phyloP scores from a whole-genome alignment of 1,140 invertebrate genomes.

The Mycetomoellerius zeteki region DNA sequence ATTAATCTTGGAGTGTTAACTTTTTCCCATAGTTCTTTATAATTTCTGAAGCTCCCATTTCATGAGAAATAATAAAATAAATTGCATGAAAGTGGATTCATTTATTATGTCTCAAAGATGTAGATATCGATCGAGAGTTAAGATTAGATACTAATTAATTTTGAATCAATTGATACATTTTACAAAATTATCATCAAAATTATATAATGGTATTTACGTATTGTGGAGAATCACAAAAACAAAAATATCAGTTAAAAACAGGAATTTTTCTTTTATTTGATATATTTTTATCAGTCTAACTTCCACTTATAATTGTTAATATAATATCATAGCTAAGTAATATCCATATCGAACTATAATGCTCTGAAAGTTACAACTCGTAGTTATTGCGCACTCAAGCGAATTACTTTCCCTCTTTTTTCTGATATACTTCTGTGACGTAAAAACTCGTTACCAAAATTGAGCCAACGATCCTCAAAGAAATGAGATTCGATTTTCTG shows the following conservation, averaged over 20 bases:
- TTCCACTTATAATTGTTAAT: too few species aligned
- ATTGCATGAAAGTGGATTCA: background rate
- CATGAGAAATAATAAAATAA: background rate
- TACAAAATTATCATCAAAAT: background rate
- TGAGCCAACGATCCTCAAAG: conserved; percentile 5
- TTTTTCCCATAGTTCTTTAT: background rate
- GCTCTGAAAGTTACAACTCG: conserved; percentile 17
- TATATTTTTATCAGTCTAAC: too few species aligned
- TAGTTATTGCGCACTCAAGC: background rate
- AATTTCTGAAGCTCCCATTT: background rate
- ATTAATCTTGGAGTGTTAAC: background rate
- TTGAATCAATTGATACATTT: background rate
- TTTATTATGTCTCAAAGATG: background rate
- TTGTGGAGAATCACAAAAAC: background rate
- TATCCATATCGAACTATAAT: background rate
- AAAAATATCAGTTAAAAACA: background rate
- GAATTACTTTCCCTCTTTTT: conserved; percentile 7
- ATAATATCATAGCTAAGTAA: too few species aligned
- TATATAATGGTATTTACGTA: background rate
- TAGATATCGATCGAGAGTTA: background rate
- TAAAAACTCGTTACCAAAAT: conserved; percentile 46
- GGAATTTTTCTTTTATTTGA: too few species aligned
- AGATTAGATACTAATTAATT: background rate
- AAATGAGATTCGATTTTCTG: conserved; percentile 57
- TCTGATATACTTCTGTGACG: background rate